phyloP scores from a whole-genome alignment of 2,113 vertebrate genomes.

The Numida meleagris region DNA sequence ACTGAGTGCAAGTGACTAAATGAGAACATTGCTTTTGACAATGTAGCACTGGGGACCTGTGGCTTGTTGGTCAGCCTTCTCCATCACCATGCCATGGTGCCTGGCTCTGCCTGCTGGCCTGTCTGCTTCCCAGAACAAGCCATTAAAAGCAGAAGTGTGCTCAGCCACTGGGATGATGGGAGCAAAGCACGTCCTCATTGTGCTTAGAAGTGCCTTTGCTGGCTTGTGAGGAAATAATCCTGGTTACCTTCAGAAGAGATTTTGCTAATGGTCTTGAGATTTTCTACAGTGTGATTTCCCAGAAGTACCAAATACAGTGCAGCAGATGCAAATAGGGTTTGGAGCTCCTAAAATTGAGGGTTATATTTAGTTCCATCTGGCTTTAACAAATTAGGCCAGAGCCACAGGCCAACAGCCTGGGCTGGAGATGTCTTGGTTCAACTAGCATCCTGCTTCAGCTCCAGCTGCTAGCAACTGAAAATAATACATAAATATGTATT shows the following conservation, averaged over 20 bases:
- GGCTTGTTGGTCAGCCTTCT: neutral
- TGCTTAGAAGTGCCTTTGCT: neutral
- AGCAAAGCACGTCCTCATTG: neutral
- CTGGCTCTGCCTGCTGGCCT: neutral
- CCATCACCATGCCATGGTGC: rapidly evolving
- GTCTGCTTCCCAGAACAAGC: neutral
- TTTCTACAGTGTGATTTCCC: neutral
- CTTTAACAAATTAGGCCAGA: neutral
- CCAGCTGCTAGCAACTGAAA: neutral
- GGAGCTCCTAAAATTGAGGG: neutral
- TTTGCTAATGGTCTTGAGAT: neutral
- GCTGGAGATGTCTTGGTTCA: neutral
- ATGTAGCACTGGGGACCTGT: neutral
- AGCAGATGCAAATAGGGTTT: neutral
- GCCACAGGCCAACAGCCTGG: neutral
- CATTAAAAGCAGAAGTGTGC: neutral
- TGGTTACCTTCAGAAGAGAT: neutral
- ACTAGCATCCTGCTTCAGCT: neutral
- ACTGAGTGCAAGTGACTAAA: neutral
- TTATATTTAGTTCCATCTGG: neutral
- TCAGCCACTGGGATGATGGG: neutral
- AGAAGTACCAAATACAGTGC: neutral
- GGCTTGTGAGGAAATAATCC: neutral
- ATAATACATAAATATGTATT: neutral
- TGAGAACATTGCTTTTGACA: neutral